Base-by-base conservation (phyloP, 1,140 invertebrate genomes). In the Stratiolaelaps scimitus region DNA sequence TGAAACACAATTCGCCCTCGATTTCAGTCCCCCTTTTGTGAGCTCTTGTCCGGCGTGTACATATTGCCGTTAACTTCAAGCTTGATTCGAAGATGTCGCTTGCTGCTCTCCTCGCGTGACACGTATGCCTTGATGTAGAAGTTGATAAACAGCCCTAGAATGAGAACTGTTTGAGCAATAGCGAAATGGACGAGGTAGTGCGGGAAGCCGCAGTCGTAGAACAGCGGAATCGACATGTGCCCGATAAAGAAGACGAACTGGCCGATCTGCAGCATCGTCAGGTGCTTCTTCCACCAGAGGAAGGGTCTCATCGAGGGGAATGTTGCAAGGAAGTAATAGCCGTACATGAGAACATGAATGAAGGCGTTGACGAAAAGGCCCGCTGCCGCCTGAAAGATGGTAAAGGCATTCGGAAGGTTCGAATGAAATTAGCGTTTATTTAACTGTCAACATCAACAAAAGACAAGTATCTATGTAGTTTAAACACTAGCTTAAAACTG, bases 201-300 rank as follows among this genome's bases (percentile, higher is more conserved):
- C 23, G 53, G 53, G 23, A 60, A 60, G 1, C 23, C 53, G 23
- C 65, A 66, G 65, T 53, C 65, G 43, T 45, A 53, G n/a, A 66
- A 29, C 20, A 53, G 43, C 19, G 65, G 43, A 10, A 66, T 53
- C 19, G 23, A 20, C 43, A 66, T 48, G 23, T 66, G 65, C 4
- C 23, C 10, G 10, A 45, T 53, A 26, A 48, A 44, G 43, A 66
- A 48, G 46, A 66, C 15, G 45, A 66, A 66, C 26, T 66, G 65
- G 19, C 79, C 78, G 73, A 84, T 72, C 71, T 91, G 89, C 29
- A 92, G 77, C 60, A 86, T 85, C 0, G 92, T 95, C 64, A 94
- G 80, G 73, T 93, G 91, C 73, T 87, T 90, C 75, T 94, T 94
- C 89, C 89, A 95, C 88, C 88, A 92, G 0, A 93, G 77, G 73